Evolutionary conservation across 35 echinoderm and acorn worm genomes (phyloP).

Genomic region (Chiridota heheva): DNA sequence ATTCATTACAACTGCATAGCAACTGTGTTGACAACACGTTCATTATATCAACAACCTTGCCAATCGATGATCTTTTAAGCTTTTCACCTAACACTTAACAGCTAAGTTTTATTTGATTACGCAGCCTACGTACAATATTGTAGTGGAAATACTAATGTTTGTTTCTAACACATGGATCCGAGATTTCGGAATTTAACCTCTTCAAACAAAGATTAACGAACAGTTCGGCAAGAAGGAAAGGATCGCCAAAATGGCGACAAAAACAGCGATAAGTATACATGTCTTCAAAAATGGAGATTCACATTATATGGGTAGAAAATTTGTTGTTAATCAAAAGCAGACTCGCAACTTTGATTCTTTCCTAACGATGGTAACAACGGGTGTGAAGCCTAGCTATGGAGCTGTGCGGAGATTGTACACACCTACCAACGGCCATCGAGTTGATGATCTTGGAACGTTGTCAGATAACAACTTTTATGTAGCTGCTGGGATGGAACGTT

Average conservation of each 20-base stretch:
- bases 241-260: conserved; percentile 34
- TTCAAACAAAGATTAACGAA: neutral
- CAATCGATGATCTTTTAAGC: no score
- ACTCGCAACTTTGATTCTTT: conserved; percentile 69
- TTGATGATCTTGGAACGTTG: conserved; percentile 51
- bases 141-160: no score
- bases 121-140: no score
- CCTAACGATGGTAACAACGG: conserved; percentile 67
- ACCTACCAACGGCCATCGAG: conserved; percentile 53
- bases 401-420: conserved; percentile 72
- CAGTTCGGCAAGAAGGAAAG: neutral
- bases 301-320: conserved; percentile 59
- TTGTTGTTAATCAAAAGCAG: conserved; percentile 71
- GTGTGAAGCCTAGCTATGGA: conserved; percentile 43
- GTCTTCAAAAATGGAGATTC: conserved; percentile 81
- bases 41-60: no score
- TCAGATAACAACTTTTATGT: conserved; percentile 77
- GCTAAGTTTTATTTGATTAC: no score
- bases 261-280: conserved; percentile 61
- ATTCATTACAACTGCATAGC: no score
- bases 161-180: neutral
- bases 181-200: neutral
- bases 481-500: conserved; percentile 72
- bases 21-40: no score
- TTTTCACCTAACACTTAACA: no score